phyloP scores from a whole-genome alignment of 2,888 invertebrate species.

The Entomobrya multifasciata region DNA sequence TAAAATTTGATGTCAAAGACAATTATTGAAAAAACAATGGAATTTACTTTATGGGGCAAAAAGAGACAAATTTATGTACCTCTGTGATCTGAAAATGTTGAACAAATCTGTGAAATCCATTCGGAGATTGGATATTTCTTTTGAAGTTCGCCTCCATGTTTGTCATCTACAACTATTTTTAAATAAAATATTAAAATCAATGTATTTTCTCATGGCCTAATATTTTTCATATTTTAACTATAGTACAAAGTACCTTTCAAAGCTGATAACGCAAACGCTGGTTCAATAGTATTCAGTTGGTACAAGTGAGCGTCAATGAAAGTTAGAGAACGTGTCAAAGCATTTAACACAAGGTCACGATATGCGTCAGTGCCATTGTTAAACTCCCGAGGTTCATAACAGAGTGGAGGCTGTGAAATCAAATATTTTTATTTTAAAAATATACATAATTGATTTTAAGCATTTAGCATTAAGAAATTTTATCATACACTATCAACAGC shows the following conservation, averaged over 20 bases:
- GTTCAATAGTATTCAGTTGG: not conserved
- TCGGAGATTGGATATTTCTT: conserved; percentile 4
- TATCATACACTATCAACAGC: not conserved
- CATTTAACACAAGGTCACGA: not conserved
- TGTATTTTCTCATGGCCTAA: no score
- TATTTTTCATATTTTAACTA: no score
- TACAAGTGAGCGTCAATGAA: conserved; percentile 16
- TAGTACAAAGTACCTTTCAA: conserved; percentile 9
- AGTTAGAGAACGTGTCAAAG: not conserved
- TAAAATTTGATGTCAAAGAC: no score
- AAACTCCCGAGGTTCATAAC: not conserved
- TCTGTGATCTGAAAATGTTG: not conserved
- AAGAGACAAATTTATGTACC: conserved; percentile 1
- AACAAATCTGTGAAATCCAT: conserved; percentile 25
- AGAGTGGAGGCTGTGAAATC: conserved; percentile 5
- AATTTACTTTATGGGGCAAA: no score
- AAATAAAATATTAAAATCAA: no score
- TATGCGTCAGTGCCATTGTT: not conserved
- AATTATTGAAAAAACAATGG: no score
- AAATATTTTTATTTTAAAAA: no score
- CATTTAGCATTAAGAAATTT: not conserved
- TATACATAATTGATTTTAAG: no score
- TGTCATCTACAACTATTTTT: conserved; percentile 27
- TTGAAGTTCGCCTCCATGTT: conserved; percentile 21
- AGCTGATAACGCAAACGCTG: not conserved